These are phyloP conservation scores for Leucopsar rothschildi DNA, from an alignment of 2,113 vertebrate genomes.

Conservation along the genomic window DNA sequence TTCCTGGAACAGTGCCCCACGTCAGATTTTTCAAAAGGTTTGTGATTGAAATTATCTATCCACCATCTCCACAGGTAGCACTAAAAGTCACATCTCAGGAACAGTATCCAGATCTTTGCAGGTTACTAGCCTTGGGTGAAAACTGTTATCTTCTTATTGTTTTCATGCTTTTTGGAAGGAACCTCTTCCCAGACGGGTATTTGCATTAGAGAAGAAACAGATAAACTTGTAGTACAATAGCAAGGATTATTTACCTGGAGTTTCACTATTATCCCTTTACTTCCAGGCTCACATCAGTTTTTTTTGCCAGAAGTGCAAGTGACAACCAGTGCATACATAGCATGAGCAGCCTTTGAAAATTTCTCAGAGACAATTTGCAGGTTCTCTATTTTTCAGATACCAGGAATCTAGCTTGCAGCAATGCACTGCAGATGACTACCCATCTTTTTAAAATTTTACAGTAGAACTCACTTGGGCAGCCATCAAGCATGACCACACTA, in stretches of 20 bases:
- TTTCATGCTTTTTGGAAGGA: neutral
- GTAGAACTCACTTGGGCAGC: neutral
- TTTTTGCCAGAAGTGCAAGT: neutral
- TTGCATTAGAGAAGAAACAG: neutral
- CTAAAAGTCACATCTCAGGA: conserved; percentile 4
- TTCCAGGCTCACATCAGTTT: neutral
- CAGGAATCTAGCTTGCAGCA: neutral
- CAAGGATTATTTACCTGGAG: conserved; percentile 20
- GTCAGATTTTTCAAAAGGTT: conserved; percentile 10
- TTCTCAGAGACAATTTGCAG: neutral
- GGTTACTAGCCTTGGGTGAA: conserved; percentile 25
- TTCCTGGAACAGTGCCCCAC: neutral
- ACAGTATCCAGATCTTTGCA: neutral
- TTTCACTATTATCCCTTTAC: neutral
- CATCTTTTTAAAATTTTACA: neutral
- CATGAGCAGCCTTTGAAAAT: neutral
- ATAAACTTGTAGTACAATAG: neutral
- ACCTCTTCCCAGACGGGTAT: neutral
- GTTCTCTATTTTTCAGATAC: neutral
- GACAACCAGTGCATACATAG: neutral
- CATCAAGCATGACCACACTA: neutral
- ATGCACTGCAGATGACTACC: neutral
- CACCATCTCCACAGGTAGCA: conserved; percentile 16
- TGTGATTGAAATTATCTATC: conserved; percentile 31
- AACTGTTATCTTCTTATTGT: neutral